Base-by-base conservation (phyloP, 2,113 vertebrate genomes). In the Alectura lathami region DNA sequence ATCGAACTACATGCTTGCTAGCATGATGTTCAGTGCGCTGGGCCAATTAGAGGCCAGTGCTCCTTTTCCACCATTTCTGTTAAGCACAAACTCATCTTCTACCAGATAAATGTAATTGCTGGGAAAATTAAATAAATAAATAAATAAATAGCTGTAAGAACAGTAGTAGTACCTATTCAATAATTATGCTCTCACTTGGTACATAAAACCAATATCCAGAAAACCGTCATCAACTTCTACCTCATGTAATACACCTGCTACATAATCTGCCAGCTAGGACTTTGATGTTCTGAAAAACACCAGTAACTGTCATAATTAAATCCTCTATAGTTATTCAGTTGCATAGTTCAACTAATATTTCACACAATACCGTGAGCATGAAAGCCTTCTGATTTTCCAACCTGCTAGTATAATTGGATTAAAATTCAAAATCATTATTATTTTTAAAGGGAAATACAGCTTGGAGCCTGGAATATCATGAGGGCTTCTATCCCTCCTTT, bases 251-350 rank as follows among this genome's bases (percentile, higher is more conserved):
- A 57, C 26, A 91, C 69, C 74, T 94, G 67, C 79, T 88, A 36
- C 70, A 89, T 79, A 82, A 90, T 89, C 91, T 93, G 66, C 80
- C 93, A 50, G 47, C 48, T 60, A 57, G 42, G 51, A 64, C 63
- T 86, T 83, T 83, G 22, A 96, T 63, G 68, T 83, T 88, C 76
- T 93, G 42, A 85, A 95, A 88, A 95, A 86, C 78, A 93, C 74
- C 60, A 94, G 70, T 83, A 96, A 91, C 74, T 78, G 57, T 91
- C 89, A 87, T 67, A 91, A 91, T 91, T 97, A 97, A 97, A 97
- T 95, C 88, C 90, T 95, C 66, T 82, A 64, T 70, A 91, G 59
- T 91, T 88, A 93, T 64, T 95, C 53, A 83, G 73, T 62, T 96
- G 93, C 89, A 91, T 22, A 86, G 94, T 72, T 96, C 95, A 64